Conservation (phyloP, 2,113 vertebrate species). For the Conger conger region DNA sequence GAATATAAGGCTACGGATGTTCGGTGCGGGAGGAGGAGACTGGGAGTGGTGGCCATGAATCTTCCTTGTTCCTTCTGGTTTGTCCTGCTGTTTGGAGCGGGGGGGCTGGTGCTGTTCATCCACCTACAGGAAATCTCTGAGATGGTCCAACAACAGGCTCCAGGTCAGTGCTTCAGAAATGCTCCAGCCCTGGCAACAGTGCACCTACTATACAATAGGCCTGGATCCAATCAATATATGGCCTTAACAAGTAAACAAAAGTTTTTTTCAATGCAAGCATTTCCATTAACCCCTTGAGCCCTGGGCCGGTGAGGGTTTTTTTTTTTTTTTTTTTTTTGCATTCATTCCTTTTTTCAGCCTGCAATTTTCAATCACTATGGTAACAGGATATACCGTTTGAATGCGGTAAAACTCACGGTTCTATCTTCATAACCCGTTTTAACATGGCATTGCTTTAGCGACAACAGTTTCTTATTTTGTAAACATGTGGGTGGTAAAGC, state of each 20-base stretch:
- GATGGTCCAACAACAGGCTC: slow-evolving; percentile 63
- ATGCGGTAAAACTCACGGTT: no score
- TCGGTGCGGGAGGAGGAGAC: slow-evolving; percentile 27
- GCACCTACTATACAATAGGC: background rate
- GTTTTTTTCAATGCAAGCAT: no score
- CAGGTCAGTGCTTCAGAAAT: slow-evolving; percentile 70
- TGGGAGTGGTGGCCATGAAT: slow-evolving; percentile 64
- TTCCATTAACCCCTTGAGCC: no score
- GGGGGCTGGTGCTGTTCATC: slow-evolving; percentile 79
- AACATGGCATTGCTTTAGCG: no score
- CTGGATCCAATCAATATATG: background rate
- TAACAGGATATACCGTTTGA: no score
- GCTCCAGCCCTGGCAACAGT: background rate
- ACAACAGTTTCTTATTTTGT: no score
- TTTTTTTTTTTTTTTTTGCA: no score
- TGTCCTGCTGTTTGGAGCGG: slow-evolving; percentile 80
- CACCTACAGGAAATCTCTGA: slow-evolving; percentile 79
- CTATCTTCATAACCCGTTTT: no score
- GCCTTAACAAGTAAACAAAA: background rate
- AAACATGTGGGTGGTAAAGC: no score
- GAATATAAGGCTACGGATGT: slow-evolving; percentile 33
- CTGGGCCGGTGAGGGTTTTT: no score
- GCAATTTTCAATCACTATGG: no score
- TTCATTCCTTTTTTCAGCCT: no score
- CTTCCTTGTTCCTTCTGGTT: slow-evolving; percentile 77